Evolutionary conservation across 2,113 vertebrate species (phyloP).

Genomic region (Atlantisia rogersi): DNA sequence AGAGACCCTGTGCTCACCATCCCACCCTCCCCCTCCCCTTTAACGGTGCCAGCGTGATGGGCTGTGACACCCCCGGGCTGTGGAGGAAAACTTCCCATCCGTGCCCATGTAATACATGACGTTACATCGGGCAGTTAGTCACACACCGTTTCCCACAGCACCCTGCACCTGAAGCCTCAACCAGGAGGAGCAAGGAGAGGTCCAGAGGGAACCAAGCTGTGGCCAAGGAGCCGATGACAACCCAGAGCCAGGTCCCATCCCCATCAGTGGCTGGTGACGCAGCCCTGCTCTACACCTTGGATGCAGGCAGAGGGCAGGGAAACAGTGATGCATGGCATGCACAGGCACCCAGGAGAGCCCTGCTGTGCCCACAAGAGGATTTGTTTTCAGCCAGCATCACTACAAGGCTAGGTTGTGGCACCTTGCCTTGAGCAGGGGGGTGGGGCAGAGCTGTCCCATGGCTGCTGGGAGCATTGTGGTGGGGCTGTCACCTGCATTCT

Average conservation of each 20-base stretch:
- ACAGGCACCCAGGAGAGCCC: background rate
- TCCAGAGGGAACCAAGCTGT: fast-evolving
- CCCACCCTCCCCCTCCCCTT: too few relatives aligned
- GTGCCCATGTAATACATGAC: fast-evolving
- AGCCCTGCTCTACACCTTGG: background rate
- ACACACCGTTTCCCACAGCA: fast-evolving
- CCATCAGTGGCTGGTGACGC: too few relatives aligned
- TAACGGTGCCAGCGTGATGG: fast-evolving
- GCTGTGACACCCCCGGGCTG: background rate
- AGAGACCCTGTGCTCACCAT: background rate
- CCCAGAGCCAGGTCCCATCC: background rate
- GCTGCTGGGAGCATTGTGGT: fast-evolving
- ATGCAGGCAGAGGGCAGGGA: background rate
- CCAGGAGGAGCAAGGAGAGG: background rate
- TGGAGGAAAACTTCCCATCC: background rate
- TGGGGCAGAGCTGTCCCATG: fast-evolving
- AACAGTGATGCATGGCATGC: fast-evolving
- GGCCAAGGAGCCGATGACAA: fast-evolving
- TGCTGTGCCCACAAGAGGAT: background rate
- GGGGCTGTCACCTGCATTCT: background rate
- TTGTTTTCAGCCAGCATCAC: background rate
- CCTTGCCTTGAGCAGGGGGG: background rate
- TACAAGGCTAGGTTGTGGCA: background rate
- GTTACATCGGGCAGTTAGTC: background rate
- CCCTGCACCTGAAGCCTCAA: background rate